Percentiles rank a stretch among this genome's conserved stretches.
Evolutionary conservation across 2,888 invertebrate species (phyloP).

Genomic region (Hydrotaea diabolus): DNA sequence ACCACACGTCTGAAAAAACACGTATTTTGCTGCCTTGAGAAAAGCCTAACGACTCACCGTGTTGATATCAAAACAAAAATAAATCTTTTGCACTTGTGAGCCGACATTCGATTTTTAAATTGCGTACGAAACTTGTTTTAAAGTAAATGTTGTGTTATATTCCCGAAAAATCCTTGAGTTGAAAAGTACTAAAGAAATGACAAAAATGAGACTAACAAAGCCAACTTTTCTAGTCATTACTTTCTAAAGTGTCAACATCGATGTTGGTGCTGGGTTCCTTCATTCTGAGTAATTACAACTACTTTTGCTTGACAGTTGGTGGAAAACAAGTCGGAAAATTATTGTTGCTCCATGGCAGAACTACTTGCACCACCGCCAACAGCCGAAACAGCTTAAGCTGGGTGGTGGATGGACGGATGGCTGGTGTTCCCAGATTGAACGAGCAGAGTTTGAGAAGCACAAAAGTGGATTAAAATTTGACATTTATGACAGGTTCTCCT

Average conservation of each 20-base stretch:
- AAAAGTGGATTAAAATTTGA: constrained; percentile 60
- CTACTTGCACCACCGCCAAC: background rate
- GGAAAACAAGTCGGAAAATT: constrained; percentile 49
- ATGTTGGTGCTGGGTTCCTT: constrained; percentile 31
- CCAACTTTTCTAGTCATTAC: constrained; percentile 23
- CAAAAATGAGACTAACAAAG: constrained; percentile 10
- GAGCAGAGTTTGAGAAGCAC: background rate
- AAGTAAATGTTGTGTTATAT: background rate
- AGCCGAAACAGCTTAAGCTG: background rate
- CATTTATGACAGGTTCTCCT: constrained; percentile 57
- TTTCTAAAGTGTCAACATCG: constrained; percentile 30
- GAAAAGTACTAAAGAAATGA: background rate
- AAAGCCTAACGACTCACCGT: no score
- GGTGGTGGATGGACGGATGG: background rate
- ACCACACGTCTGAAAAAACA: no score
- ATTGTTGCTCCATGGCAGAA: constrained; percentile 19
- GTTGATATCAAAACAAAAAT: no score
- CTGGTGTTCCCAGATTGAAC: background rate
- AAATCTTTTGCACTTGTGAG: no score
- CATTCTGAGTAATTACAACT: constrained; percentile 52
- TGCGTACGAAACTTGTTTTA: background rate
- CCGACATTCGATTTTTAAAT: no score
- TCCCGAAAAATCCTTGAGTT: background rate
- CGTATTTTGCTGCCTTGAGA: no score
- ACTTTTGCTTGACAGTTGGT: constrained; percentile 52